These are phyloP conservation scores for Dicerorhinus sumatrensis DNA, from an alignment of 2,113 vertebrate genomes.

Conservation along the genomic window DNA sequence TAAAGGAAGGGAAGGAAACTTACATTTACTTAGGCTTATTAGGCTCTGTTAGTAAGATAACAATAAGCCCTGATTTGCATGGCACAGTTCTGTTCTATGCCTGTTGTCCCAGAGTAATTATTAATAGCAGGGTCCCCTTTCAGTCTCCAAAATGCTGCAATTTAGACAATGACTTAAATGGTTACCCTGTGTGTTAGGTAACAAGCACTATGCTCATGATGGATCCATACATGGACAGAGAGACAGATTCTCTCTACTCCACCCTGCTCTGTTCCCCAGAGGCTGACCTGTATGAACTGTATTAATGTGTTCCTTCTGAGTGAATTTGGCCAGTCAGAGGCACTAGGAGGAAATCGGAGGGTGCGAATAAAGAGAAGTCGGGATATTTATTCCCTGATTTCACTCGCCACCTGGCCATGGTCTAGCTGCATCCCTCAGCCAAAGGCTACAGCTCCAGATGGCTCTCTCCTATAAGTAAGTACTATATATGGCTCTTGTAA, in stretches of 20 bases:
- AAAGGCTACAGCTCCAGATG: background rate
- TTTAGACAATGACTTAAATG: background rate
- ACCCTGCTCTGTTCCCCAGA: background rate
- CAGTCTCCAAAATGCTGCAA: background rate
- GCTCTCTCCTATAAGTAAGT: background rate
- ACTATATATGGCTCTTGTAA: background rate
- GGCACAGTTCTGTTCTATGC: background rate
- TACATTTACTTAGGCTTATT: background rate
- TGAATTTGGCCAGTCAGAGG: background rate
- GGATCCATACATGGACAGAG: background rate
- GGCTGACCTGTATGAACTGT: background rate
- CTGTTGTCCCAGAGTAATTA: background rate
- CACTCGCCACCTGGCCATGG: background rate
- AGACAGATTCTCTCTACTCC: background rate
- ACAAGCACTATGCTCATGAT: background rate
- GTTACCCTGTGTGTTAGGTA: background rate
- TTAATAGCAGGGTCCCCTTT: background rate
- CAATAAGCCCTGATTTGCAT: background rate
- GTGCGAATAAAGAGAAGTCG: background rate
- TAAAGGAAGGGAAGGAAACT: background rate
- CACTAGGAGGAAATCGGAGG: background rate
- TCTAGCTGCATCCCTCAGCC: background rate
- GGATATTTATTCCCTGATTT: background rate
- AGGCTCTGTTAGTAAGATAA: background rate
- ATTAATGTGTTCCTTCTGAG: background rate